phyloP scores from a whole-genome alignment of 2,888 invertebrate genomes.

The Noctua janthe region DNA sequence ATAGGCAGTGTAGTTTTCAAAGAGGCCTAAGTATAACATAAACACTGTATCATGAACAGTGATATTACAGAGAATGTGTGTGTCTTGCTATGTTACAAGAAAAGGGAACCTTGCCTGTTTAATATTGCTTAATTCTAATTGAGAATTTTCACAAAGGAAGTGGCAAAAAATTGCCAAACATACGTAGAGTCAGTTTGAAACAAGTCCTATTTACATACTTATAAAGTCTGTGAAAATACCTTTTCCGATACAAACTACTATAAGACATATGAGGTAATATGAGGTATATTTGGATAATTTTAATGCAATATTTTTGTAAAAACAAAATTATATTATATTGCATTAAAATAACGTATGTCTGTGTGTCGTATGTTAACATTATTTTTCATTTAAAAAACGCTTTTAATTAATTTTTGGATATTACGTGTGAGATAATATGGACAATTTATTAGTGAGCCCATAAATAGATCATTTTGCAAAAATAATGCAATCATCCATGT shows the following conservation, averaged over 20 bases:
- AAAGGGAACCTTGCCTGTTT: background rate
- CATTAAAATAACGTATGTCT: too few relatives aligned
- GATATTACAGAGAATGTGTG: background rate
- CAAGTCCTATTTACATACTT: background rate
- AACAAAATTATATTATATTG: too few relatives aligned
- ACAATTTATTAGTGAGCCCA: background rate
- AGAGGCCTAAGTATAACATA: background rate
- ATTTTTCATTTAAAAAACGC: background rate
- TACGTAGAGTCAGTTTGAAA: background rate
- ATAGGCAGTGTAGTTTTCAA: background rate
- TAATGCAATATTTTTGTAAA: background rate
- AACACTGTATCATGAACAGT: background rate
- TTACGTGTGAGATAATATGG: background rate
- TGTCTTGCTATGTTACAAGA: background rate
- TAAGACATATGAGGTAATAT: background rate
- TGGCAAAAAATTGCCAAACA: background rate
- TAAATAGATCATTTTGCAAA: background rate
- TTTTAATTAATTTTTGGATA: background rate
- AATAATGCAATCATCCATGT: background rate
- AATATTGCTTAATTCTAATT: background rate
- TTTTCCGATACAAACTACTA: background rate
- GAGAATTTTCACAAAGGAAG: background rate
- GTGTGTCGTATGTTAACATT: too few relatives aligned
- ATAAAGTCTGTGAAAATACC: background rate
- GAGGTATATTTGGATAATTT: background rate